Evolutionary conservation across 2,888 invertebrate species (phyloP).

Genomic region (Chrysomela aeneicollis): DNA sequence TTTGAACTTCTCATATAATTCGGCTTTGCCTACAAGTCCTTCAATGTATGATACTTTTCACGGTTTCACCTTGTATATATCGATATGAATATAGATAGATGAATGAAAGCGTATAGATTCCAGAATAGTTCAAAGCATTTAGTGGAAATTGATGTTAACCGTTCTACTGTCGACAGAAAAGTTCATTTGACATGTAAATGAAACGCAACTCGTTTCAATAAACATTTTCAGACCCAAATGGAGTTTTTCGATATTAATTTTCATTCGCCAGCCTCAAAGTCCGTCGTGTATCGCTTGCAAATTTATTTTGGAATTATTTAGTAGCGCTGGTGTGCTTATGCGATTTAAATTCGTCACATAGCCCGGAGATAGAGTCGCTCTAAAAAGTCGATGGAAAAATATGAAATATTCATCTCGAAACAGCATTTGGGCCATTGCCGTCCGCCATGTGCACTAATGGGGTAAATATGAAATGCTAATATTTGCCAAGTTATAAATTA

Average conservation of each 20-base stretch:
- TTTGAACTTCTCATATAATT: too few relatives aligned
- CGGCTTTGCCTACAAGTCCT: too few relatives aligned
- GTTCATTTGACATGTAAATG: background rate
- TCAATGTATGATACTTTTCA: too few relatives aligned
- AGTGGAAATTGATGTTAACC: background rate
- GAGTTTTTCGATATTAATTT: conserved; percentile 41
- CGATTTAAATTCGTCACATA: conserved; percentile 59
- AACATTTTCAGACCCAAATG: conserved; percentile 36
- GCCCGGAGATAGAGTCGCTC: conserved; percentile 52
- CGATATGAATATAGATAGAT: too few relatives aligned
- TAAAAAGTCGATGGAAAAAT: conserved; percentile 53
- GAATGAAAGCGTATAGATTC: too few relatives aligned
- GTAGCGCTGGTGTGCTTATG: conserved; percentile 56
- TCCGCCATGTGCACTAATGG: conserved; percentile 58
- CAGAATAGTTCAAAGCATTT: background rate
- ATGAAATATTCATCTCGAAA: conserved; percentile 55
- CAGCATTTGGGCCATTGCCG: conserved; percentile 50
- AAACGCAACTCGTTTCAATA: conserved; percentile 22
- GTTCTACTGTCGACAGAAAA: background rate
- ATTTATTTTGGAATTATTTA: conserved; percentile 57
- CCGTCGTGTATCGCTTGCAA: conserved; percentile 39
- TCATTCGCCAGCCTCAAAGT: conserved; percentile 36
- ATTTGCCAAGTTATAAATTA: conserved; percentile 59
- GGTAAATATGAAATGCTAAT: conserved; percentile 62
- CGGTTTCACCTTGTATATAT: too few relatives aligned